Base-by-base conservation (phyloP, 2,888 invertebrate genomes). In the Drosophila nigritarsus region DNA sequence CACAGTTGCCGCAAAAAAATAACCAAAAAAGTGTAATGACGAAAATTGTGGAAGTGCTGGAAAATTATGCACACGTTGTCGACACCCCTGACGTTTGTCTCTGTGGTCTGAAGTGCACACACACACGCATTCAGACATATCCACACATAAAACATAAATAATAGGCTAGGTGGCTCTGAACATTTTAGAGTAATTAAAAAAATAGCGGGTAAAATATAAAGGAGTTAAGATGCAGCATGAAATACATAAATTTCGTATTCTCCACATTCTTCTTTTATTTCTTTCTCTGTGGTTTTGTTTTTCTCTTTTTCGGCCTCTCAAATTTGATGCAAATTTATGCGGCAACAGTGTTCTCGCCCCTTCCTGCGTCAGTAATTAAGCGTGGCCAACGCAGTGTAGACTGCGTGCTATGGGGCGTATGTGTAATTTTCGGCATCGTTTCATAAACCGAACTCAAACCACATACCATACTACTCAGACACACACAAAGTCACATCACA, bases 151-250 rank as follows among this genome's bases (percentile, higher is more conserved):
- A 61, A 75, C 71, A 78, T 75, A 75, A 79, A 78, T 79, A 78
- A 79, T 78, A 78, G 76, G 65, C 72, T 77, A 80, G 88, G 80
- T 84, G 87, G 75, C 81, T 62, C 84, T 78, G 83, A 83, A 85
- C 87, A 89, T 87, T 87, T 87, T 87, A 87, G 87, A 89, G 89
- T 89, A 87, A 87, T 87, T 87, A 89, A 81, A 89, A 89, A 87
- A 84, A 88, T 78, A 65, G 80, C 81, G 71, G 53, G 64, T 66
- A 59, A 68, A 68, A 73, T 56, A 64, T 62, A 73, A 65, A 80
- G 86, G 80, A 87, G 87, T 73, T 89, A 73, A 85, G 87, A 87
- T 79, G 76, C 85, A 61, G 66, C 69, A 55, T 65, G 61, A 69
- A 86, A 75, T 65, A 80, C 67, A 77, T 77, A 68, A 65, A 75